Base-by-base conservation (phyloP, 2,797 vertebrate genomes). In the Octomys mimax region DNA sequence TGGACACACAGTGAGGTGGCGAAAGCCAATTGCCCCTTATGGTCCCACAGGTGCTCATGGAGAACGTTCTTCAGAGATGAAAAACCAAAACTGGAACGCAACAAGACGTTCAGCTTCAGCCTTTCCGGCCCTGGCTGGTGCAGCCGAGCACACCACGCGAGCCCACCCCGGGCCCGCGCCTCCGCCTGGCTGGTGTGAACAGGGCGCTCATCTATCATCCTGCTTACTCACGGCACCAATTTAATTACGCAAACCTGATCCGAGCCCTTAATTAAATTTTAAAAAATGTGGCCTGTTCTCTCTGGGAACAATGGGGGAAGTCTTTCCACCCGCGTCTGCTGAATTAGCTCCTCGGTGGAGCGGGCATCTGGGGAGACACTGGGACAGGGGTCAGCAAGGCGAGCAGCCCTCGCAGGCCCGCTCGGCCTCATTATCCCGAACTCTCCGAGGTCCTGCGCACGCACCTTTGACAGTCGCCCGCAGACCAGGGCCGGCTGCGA, bases 251-350 rank as follows among this genome's bases (percentile, higher is more conserved):
- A 97, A 97, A 93, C 92, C 96, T 91, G 80, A 97, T 97, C 98
- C 95, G 6, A 89, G 88, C 62, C 94, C 96, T 98, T 98, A 98
- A 98, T 98, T 97, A 97, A 96, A 97, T 97, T 97, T 98, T 95
- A 0, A 21, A 92, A 92, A 97, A 95, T 91, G 95, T 46, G 66
- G 64, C 92, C 80, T 95, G 96, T 96, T 97, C 77, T 94, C 81
- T 39, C 93, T 64, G 89, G 97, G 97, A 98, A 92, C 83, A 95
- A 90, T 39, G 83, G 61, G 64, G 54, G 52, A 93, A 49, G 64
- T 39, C 96, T 91, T 96, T 97, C 95, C 91, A 96, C 61, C 89
- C 9, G 46, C 64, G 97, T 97, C 5, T 93, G 81, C 88, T 64
- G 92, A 95, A 96, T 96, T 73, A 61, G 57, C 95, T 97, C 82